Evolutionary conservation across 2,113 vertebrate species (phyloP).

Genomic region (Ailuropoda melanoleuca): DNA sequence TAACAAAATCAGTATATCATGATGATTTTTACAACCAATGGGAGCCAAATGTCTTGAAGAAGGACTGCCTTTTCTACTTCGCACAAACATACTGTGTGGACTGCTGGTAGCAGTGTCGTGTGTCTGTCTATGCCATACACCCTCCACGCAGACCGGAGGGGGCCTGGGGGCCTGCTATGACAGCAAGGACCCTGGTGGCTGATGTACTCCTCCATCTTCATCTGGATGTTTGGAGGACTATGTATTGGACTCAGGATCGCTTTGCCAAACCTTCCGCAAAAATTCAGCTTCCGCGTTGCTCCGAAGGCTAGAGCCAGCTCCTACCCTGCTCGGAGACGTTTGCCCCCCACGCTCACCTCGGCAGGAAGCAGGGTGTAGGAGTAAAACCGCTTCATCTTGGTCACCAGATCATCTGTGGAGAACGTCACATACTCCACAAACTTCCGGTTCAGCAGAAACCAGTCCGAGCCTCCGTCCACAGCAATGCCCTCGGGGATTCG

Average conservation of each 20-base stretch:
- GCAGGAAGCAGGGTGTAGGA: conserved; percentile 96
- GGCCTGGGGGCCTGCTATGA: rapidly evolving
- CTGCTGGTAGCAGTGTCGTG: too few species aligned
- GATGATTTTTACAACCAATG: not conserved
- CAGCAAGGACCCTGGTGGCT: not conserved
- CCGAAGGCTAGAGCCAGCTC: not conserved
- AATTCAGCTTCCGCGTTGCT: not conserved
- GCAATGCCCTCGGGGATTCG: conserved; percentile 96
- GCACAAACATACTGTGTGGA: not conserved
- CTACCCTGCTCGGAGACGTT: rapidly evolving
- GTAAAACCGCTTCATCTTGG: conserved; percentile 97
- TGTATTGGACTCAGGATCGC: rapidly evolving
- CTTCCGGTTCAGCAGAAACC: conserved; percentile 97
- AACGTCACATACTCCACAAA: conserved; percentile 97
- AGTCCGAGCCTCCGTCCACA: conserved; percentile 96
- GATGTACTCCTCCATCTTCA: rapidly evolving
- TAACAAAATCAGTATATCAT: not conserved
- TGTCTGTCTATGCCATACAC: rapidly evolving
- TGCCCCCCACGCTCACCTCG: conserved; percentile 86
- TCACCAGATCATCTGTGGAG: conserved; percentile 94
- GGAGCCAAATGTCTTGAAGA: not conserved
- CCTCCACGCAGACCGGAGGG: not conserved
- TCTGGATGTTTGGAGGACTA: not conserved
- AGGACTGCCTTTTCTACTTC: not conserved
- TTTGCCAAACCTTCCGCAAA: not conserved